Evolutionary conservation across 2,888 invertebrate genomes (phyloP), one percentile per base, ranked within the genome.

Genomic region (Dione vanillae): DNA sequence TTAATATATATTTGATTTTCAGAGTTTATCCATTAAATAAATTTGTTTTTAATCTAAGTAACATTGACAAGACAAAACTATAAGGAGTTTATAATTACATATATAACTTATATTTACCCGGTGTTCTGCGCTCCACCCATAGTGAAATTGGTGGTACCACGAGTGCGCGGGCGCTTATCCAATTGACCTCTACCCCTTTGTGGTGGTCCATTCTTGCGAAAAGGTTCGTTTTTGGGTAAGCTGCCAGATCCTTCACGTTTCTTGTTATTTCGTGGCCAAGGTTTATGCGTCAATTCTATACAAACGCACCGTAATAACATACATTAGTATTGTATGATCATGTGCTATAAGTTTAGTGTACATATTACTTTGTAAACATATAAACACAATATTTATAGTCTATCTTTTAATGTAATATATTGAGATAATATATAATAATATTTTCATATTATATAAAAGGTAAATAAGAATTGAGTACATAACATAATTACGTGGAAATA

Each of bases 81-180:
- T 3, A 43, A 45, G 14, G 6, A 45, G 16, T 47, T 1, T 16
- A 47, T 16, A n/a, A 14, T 41, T 59, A 14, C 19, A 3, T 66
- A 62, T 40, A 67, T 65, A 52, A 61, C 12, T 5, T 14, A 56
- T n/a, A 43, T 64, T 71, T 90, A 88, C 96, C 96, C 90, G 96
- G 96, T 79, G 94, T 94, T 94, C 95, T 95, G 94, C 94, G 95
- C 94, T 96, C 96, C 93, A 95, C 94, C 94, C 94, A 94, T 72
- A 87, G 82, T 74, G 80, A 82, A 83, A 79, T 90, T 89, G 81
- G 92, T 78, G 86, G 94, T 84, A 82, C 90, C 92, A 85, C 96
- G 95, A 85, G 96, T 92, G 82, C 95, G 94, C 91, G 95, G 94
- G 84, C 96, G 96, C 90, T 96, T 94, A 90, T 96, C 96, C 90